phyloP scores from a whole-genome alignment of 2,797 vertebrate species.

The Acanthurus tractus region DNA sequence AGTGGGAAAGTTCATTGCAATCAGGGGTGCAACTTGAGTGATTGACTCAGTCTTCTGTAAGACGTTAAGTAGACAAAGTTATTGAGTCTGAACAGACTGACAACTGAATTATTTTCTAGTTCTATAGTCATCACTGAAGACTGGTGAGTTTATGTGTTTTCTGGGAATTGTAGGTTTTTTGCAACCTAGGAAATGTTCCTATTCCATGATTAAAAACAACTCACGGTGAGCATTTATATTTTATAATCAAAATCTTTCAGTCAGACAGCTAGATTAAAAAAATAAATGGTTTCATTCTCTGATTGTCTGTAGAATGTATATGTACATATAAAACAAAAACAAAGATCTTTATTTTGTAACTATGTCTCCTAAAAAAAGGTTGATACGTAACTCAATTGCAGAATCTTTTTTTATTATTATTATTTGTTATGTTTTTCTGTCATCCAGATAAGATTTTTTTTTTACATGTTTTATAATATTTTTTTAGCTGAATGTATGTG shows the following conservation, averaged over 20 bases:
- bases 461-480: no score
- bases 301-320: background rate
- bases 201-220: background rate
- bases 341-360: background rate
- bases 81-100: conserved; percentile 34
- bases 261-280: no score
- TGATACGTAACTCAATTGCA: no score
- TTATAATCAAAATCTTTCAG: background rate
- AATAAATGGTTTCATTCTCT: background rate
- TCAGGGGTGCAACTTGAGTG: conserved; percentile 67
- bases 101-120: conserved; percentile 8
- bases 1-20: conserved; percentile 66
- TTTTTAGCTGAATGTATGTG: background rate
- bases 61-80: conserved; percentile 59
- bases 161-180: background rate
- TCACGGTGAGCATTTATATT: background rate
- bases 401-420: no score
- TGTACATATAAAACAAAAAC: background rate
- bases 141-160: conserved; percentile 4
- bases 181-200: background rate
- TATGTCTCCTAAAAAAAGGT: background rate
- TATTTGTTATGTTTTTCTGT: background rate
- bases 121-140: background rate
- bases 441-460: no score
- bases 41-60: conserved; percentile 59